Percentiles rank a stretch among this genome's conserved stretches.
Conservation (phyloP, 2,113 vertebrate species). For the Phalacrocorax carbo region DNA sequence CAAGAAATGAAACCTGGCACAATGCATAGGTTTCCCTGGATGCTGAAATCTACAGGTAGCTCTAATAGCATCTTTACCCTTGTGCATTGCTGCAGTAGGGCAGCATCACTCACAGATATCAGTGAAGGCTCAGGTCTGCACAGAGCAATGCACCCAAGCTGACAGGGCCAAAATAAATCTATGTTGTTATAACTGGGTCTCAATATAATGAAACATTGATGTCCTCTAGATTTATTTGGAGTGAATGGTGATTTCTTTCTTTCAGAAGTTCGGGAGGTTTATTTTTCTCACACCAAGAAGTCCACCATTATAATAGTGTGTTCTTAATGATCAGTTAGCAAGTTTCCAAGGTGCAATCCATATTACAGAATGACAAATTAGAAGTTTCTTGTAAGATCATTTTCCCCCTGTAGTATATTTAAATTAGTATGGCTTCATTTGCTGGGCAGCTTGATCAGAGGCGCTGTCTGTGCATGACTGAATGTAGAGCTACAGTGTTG, state of each 20-base stretch:
- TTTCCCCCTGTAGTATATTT: background rate
- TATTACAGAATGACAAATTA: background rate
- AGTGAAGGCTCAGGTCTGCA: background rate
- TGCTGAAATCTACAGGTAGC: background rate
- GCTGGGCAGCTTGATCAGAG: slow-evolving; percentile 16
- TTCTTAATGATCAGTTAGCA: slow-evolving; percentile 25
- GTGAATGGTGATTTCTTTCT: background rate
- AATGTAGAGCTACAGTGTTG: background rate
- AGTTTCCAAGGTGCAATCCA: background rate
- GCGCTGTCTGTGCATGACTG: background rate
- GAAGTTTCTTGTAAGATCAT: background rate
- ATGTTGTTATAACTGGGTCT: background rate
- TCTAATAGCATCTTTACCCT: background rate
- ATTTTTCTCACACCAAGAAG: background rate
- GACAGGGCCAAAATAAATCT: background rate
- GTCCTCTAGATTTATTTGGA: background rate
- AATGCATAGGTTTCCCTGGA: background rate
- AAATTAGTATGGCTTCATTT: slow-evolving; percentile 38
- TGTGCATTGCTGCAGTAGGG: background rate
- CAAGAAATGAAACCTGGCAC: background rate
- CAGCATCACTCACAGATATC: background rate
- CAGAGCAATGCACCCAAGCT: background rate
- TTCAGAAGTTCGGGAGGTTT: background rate
- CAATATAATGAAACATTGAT: background rate
- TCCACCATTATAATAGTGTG: background rate